A percentile compares a stretch with the other conserved stretches of the same genome.
These are phyloP conservation scores for Chrysolina oricalcia DNA, from an alignment of 2,888 invertebrate genomes.

Conservation along the genomic window DNA sequence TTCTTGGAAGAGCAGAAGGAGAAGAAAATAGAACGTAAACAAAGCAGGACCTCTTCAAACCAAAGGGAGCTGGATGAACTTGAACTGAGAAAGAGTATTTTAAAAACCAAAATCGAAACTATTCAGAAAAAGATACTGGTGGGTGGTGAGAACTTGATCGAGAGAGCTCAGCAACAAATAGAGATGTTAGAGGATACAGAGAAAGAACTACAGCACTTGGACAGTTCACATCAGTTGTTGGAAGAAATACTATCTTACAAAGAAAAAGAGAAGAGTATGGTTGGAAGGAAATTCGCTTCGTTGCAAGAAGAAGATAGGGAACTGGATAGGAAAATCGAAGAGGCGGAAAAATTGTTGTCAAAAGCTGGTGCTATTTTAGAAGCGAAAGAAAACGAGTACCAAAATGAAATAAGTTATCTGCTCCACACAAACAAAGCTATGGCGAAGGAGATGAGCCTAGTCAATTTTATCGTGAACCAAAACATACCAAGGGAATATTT, in stretches of 20 bases:
- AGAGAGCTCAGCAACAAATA: conserved; percentile 94
- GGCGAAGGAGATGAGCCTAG: conserved; percentile 84
- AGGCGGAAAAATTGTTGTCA: conserved; percentile 86
- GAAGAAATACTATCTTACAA: conserved; percentile 87
- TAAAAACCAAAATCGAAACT: conserved; percentile 76
- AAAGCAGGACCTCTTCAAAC: conserved; percentile 58
- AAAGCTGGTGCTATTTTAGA: conserved; percentile 84
- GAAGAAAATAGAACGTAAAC: conserved; percentile 76
- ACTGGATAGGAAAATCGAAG: conserved; percentile 89
- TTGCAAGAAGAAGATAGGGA: conserved; percentile 94
- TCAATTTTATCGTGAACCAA: conserved; percentile 88
- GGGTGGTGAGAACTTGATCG: conserved; percentile 96
- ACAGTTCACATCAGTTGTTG: conserved; percentile 84
- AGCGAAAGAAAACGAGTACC: conserved; percentile 74
- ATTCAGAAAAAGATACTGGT: conserved; percentile 94
- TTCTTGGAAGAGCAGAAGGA: conserved; percentile 69
- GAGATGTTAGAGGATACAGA: conserved; percentile 88
- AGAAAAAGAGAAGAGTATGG: conserved; percentile 88
- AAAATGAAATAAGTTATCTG: conserved; percentile 57
- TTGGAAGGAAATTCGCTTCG: conserved; percentile 89
- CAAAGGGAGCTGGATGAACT: conserved; percentile 72
- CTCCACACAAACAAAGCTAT: conserved; percentile 84
- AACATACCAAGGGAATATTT: conserved; percentile 93
- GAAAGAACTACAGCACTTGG: conserved; percentile 82
- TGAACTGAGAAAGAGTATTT: conserved; percentile 72